These are phyloP conservation scores for Heliocidaris erythrogramma DNA, from an alignment of 35 echinoderm and acorn worm species.

Conservation along the genomic window DNA sequence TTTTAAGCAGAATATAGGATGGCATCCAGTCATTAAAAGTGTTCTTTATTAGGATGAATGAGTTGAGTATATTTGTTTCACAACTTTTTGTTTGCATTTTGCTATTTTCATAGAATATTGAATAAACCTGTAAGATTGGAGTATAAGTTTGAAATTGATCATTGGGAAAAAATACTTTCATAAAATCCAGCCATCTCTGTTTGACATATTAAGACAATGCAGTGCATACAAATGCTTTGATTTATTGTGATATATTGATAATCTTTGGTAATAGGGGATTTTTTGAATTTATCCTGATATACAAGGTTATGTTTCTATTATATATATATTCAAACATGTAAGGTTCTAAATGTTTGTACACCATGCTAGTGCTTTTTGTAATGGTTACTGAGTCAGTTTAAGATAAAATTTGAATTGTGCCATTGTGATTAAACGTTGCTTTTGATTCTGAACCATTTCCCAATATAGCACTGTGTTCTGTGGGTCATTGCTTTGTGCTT, in stretches of 20 bases:
- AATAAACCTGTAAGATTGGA: not conserved
- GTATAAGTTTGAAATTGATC: not conserved
- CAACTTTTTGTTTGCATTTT: too few species aligned
- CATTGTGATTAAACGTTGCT: constrained; percentile 4
- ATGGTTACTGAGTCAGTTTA: not conserved
- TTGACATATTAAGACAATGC: not conserved
- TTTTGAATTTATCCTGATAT: not conserved
- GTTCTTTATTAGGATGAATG: not conserved
- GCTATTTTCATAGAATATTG: too few species aligned
- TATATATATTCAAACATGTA: not conserved
- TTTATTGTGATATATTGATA: not conserved
- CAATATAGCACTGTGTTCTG: not conserved
- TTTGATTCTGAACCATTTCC: not conserved
- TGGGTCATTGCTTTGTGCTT: not conserved
- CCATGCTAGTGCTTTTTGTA: not conserved
- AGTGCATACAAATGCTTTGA: too few species aligned
- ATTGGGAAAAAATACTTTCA: not conserved
- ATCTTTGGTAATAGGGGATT: not conserved
- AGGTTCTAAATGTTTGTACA: not conserved
- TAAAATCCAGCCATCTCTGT: not conserved
- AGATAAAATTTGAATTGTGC: not conserved
- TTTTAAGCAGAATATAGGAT: not conserved
- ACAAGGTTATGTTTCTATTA: not conserved
- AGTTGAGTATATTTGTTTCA: too few species aligned
- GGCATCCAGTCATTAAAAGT: not conserved